Evolutionary conservation across 2,113 vertebrate genomes (phyloP).

Genomic region (Jaculus jaculus): DNA sequence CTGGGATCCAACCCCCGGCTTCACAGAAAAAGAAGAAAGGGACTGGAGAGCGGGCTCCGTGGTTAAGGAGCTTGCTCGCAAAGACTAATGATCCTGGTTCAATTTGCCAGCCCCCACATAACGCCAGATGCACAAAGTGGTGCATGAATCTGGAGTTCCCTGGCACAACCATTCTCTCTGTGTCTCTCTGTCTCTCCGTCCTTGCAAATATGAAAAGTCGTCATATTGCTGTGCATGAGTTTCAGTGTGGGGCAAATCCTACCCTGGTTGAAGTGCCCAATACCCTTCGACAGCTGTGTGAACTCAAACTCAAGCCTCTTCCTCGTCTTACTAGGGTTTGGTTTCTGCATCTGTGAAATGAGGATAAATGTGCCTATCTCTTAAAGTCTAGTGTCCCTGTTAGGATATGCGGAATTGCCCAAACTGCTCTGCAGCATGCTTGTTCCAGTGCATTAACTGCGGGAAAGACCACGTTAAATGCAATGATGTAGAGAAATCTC

Average conservation of each 20-base stretch:
- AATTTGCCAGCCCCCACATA: too few relatives aligned
- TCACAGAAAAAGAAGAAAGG: background rate
- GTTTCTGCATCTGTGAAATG: background rate
- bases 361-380: background rate
- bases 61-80: too few relatives aligned
- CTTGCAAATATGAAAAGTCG: background rate
- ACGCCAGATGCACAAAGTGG: too few relatives aligned
- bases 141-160: too few relatives aligned
- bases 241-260: background rate
- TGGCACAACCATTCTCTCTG: too few relatives aligned
- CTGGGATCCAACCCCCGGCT: background rate
- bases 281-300: background rate
- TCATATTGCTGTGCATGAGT: background rate
- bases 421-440: background rate
- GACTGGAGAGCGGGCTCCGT: too few relatives aligned
- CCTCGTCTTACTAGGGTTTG: background rate
- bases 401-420: background rate
- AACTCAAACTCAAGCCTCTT: too few relatives aligned
- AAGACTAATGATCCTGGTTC: too few relatives aligned
- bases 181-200: too few relatives aligned
- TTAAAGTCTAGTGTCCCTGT: background rate
- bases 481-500: background rate
- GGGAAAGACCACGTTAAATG: constrained; percentile 4
- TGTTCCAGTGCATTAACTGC: background rate
- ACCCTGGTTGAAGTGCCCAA: background rate